A percentile compares a stretch with the other conserved stretches of the same genome.
phyloP scores from a whole-genome alignment of 2,113 vertebrate species.

The Chiloscyllium plagiosum region DNA sequence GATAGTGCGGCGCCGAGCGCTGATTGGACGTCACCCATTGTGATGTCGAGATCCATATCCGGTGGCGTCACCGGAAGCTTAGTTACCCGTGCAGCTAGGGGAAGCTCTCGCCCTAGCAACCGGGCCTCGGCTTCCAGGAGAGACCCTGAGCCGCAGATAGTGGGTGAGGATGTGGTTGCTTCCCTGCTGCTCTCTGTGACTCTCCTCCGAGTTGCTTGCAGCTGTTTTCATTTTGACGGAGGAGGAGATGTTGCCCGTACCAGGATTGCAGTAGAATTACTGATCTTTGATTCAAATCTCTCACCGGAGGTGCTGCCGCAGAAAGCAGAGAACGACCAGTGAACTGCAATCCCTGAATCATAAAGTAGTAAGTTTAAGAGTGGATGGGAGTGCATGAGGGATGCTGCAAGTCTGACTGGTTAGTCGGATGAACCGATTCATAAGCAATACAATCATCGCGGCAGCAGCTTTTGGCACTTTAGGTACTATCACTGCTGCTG shows the following conservation, averaged over 20 bases:
- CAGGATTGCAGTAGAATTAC: background rate
- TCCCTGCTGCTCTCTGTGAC: background rate
- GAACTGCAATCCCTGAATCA: background rate
- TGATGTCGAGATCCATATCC: background rate
- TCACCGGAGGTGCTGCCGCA: background rate
- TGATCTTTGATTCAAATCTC: background rate
- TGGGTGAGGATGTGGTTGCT: background rate
- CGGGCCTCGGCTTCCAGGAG: background rate
- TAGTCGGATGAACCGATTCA: too few species aligned
- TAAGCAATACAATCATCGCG: background rate
- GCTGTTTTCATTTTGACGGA: background rate
- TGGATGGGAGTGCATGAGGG: background rate
- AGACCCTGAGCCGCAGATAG: background rate
- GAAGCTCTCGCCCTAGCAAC: background rate
- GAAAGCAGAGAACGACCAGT: background rate
- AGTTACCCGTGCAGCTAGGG: background rate
- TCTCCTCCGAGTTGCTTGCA: background rate
- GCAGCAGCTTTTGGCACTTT: background rate
- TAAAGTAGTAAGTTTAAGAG: background rate
- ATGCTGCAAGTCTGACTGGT: background rate
- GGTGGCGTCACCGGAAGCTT: background rate
- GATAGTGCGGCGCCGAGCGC: background rate
- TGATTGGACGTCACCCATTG: background rate
- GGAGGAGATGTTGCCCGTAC: background rate
- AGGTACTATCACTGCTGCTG: background rate